phyloP scores from a whole-genome alignment of 2,113 vertebrate species.

The Odocoileus hemionus region DNA sequence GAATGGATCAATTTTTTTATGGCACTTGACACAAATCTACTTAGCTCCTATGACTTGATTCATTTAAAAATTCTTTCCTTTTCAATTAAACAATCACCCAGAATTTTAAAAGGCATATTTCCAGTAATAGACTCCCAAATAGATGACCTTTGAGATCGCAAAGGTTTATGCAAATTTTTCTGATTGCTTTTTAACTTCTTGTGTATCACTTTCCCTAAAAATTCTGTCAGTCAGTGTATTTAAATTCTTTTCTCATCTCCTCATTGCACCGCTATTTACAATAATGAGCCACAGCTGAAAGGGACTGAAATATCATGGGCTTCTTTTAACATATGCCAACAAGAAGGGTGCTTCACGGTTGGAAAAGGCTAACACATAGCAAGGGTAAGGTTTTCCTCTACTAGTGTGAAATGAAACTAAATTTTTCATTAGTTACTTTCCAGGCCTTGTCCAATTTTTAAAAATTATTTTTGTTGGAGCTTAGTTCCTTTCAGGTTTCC shows the following conservation, averaged over 20 bases:
- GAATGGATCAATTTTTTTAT: conserved; percentile 27
- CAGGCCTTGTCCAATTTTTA: neutral
- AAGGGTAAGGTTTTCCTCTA: neutral
- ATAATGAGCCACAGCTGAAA: conserved; percentile 69
- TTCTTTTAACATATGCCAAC: conserved; percentile 45
- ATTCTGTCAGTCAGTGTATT: conserved; percentile 63
- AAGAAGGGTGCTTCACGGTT: neutral
- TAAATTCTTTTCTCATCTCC: conserved; percentile 74
- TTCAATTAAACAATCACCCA: conserved; percentile 74
- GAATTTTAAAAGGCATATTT: conserved; percentile 71
- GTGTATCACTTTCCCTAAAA: conserved; percentile 67
- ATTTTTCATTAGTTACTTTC: neutral
- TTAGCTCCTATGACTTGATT: conserved; percentile 55
- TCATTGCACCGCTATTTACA: conserved; percentile 62
- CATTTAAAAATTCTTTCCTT: conserved; percentile 75
- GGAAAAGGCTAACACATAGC: neutral
- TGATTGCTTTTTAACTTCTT: conserved; percentile 72
- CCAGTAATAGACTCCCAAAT: conserved; percentile 57
- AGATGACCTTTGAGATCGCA: conserved; percentile 73
- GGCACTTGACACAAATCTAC: conserved; percentile 58
- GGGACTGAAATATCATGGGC: conserved; percentile 38
- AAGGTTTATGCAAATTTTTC: conserved; percentile 71
- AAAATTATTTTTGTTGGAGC: neutral
- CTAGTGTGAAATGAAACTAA: accelerated
- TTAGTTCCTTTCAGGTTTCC: neutral